Percentiles rank a stretch among this genome's conserved stretches.
These are phyloP conservation scores for Cheilosia impressa DNA, from an alignment of 2,888 invertebrate species.

Conservation along the genomic window DNA sequence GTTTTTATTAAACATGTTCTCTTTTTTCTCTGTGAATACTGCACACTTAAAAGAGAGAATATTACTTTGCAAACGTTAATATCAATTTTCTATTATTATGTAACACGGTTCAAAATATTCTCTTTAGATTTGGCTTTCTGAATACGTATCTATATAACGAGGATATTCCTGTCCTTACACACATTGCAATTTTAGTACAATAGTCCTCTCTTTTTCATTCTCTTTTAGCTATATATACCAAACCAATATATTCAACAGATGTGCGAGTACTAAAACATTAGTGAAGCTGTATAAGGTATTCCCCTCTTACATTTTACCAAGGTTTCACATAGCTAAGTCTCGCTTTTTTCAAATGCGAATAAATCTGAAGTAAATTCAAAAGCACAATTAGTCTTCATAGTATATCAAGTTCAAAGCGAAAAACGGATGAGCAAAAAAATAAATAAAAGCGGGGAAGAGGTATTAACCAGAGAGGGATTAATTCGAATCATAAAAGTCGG, in stretches of 20 bases:
- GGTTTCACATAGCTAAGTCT: conserved; percentile 26
- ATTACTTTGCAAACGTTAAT: conserved; percentile 3
- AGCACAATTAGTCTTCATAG: conserved; percentile 40
- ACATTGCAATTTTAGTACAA: conserved; percentile 29
- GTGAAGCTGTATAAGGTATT: conserved; percentile 19
- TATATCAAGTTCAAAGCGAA: conserved; percentile 30
- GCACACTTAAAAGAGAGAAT: conserved; percentile 14
- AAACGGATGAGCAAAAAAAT: conserved; percentile 3
- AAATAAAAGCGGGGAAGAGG: neutral
- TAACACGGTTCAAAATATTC: conserved; percentile 17
- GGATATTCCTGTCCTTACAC: neutral
- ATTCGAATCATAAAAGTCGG: neutral
- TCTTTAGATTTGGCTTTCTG: conserved; percentile 21
- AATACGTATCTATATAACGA: neutral
- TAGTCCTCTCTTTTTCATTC: neutral
- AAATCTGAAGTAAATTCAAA: conserved; percentile 29
- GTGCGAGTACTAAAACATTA: conserved; percentile 48
- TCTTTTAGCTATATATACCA: neutral
- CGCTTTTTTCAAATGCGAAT: conserved; percentile 5
- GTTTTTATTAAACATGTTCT: conserved; percentile 13
- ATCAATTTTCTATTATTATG: conserved; percentile 26
- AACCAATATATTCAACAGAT: conserved; percentile 64
- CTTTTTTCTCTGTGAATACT: conserved; percentile 3
- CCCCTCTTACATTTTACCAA: conserved; percentile 35
- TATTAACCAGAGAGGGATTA: conserved; percentile 16